These are phyloP conservation scores for Paguma larvata DNA, from an alignment of 2,797 vertebrate species.

Conservation along the genomic window DNA sequence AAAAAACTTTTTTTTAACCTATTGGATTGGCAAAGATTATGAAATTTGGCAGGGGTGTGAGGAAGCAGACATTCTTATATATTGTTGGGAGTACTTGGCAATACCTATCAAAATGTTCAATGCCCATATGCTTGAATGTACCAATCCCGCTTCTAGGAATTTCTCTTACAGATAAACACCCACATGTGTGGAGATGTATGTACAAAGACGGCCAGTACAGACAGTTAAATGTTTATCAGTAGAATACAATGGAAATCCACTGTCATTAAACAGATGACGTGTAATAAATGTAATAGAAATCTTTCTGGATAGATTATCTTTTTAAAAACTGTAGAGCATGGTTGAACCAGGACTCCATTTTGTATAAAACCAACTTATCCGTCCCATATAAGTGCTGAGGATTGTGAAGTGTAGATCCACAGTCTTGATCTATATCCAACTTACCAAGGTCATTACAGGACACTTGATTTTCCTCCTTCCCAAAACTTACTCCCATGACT, in stretches of 20 bases:
- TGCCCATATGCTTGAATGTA: constrained; percentile 62
- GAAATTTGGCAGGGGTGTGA: constrained; percentile 58
- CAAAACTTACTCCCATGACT: background rate
- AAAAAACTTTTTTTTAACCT: constrained; percentile 55
- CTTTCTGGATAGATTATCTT: background rate
- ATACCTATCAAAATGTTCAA: constrained; percentile 61
- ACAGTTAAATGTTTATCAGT: background rate
- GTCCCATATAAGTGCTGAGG: background rate
- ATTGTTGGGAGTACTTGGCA: constrained; percentile 67
- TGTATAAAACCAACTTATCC: background rate
- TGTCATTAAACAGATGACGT: background rate
- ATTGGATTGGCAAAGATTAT: constrained; percentile 70
- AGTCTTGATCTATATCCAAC: background rate
- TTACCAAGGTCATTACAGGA: background rate
- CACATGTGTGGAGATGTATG: background rate
- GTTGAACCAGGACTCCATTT: background rate
- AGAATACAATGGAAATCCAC: background rate
- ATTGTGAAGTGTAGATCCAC: background rate
- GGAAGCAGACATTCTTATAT: constrained; percentile 77
- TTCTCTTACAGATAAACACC: constrained; percentile 21
- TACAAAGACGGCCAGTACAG: background rate
- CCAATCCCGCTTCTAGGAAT: constrained; percentile 74
- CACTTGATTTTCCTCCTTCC: background rate
- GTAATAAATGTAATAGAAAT: background rate
- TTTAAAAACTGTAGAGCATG: background rate